Percentiles rank a stretch among this genome's conserved stretches.
Evolutionary conservation across 2,113 vertebrate genomes (phyloP).

Genomic region (Mystacornis crossleyi): DNA sequence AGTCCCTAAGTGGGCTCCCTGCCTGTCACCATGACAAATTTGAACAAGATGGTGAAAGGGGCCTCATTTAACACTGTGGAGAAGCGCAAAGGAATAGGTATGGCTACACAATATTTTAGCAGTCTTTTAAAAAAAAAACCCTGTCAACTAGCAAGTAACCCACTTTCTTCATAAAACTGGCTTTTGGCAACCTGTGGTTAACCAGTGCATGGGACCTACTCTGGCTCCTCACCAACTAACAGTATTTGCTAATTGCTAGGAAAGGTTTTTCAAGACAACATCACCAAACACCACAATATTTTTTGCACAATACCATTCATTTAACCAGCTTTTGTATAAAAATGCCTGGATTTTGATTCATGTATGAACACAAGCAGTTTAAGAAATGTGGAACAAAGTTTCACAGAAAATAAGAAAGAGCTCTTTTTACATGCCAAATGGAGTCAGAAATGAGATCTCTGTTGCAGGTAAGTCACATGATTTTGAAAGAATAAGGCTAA

Average conservation of each 20-base stretch:
- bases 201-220: neutral
- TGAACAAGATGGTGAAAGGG: neutral
- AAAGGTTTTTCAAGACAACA: neutral
- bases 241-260: neutral
- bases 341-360: neutral
- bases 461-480: neutral
- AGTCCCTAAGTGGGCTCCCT: neutral
- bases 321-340: neutral
- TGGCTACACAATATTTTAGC: neutral
- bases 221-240: neutral
- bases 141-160: neutral
- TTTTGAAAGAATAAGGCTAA: constrained; percentile 15
- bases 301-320: neutral
- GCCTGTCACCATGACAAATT: neutral
- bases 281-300: neutral
- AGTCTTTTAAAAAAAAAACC: neutral
- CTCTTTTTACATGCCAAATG: neutral
- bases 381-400: constrained; percentile 11
- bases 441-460: constrained; percentile 37
- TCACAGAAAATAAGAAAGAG: constrained; percentile 5
- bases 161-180: neutral
- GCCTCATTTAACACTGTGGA: neutral
- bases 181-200: neutral
- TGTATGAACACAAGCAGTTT: neutral
- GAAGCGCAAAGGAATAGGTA: neutral